phyloP scores from a whole-genome alignment of 2,797 vertebrate species.

The Myotis myotis region DNA sequence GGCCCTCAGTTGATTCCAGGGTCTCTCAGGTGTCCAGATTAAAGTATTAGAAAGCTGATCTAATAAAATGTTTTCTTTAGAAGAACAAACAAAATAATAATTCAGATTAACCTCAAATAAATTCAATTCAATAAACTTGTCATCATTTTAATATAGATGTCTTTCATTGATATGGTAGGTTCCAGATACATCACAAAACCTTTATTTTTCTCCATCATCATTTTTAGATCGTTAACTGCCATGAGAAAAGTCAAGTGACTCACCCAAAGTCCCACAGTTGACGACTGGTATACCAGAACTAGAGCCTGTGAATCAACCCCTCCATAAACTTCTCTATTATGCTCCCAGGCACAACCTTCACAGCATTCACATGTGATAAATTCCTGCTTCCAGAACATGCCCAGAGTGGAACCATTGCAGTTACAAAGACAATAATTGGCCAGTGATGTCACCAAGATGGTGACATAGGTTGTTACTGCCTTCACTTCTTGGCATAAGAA shows the following conservation, averaged over 20 bases:
- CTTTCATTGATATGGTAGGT: not conserved
- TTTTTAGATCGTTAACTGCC: not conserved
- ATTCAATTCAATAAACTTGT: not conserved
- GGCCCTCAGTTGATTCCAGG: not conserved
- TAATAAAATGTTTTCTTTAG: not conserved
- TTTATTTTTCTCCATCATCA: not conserved
- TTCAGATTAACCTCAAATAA: conserved; percentile 24
- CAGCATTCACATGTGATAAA: not conserved
- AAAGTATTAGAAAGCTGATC: not conserved
- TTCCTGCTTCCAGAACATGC: not conserved
- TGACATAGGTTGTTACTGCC: not conserved
- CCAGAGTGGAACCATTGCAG: not conserved
- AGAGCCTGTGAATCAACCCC: not conserved
- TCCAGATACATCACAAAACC: not conserved
- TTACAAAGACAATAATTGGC: not conserved
- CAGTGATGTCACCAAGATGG: not conserved
- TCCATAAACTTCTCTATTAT: not conserved
- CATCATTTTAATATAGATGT: not conserved
- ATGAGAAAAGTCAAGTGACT: not conserved
- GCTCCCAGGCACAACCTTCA: not conserved
- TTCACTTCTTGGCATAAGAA: not conserved
- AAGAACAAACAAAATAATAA: not conserved
- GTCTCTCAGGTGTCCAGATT: not conserved
- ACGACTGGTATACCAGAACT: not conserved
- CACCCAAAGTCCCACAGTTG: not conserved